Base-by-base conservation (phyloP, 1,140 invertebrate species). In the Solenopsis fugax region DNA sequence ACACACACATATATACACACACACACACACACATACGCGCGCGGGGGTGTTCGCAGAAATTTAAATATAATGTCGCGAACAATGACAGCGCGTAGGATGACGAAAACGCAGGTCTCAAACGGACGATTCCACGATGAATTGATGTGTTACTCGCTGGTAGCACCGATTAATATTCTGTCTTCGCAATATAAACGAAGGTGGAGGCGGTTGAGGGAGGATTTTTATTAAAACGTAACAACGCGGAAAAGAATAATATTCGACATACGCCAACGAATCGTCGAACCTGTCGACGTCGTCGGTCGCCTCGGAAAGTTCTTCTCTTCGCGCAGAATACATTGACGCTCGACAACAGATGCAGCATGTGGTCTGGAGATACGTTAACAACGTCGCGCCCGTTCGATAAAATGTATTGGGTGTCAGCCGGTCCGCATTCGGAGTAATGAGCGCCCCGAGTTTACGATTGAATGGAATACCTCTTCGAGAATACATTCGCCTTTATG, bases 31-130 rank as follows among this genome's bases (percentile, higher is more conserved):
- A 4, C 18, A 12, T 0, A 12, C 10, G 1, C 4, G n/a, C 41
- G 2, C 21, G 41, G n/a, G 21, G 21, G 12, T 16, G 41, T 21
- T 75, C 24, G 60, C 10, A 81, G 54, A 73, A 91, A 93, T 93
- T 93, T 93, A 92, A 93, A 93, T 93, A 93, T 93, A 93, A 92
- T 92, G 81, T 78, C 80, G 7, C 58, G 81, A 69, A 92, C 88
- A 92, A 92, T 92, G 87, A 89, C 86, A 76, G 52, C 21, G 88
- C 89, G 91, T 92, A 88, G 90, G 91, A 90, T 80, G 87, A 54
- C 37, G n/a, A 73, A 87, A 87, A 82, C 50, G 24, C 58, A 12
- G 54, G 48, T 29, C 62, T 37, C 62, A 52, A 6, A 54, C 71
- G 1, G 29, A 29, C 29, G 13, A 45, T 58, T 48, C 65, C 69